Evolutionary conservation across 1,140 invertebrate genomes (phyloP), one percentile per base, ranked within the genome.

Genomic region (Metopolophium dirhodum): DNA sequence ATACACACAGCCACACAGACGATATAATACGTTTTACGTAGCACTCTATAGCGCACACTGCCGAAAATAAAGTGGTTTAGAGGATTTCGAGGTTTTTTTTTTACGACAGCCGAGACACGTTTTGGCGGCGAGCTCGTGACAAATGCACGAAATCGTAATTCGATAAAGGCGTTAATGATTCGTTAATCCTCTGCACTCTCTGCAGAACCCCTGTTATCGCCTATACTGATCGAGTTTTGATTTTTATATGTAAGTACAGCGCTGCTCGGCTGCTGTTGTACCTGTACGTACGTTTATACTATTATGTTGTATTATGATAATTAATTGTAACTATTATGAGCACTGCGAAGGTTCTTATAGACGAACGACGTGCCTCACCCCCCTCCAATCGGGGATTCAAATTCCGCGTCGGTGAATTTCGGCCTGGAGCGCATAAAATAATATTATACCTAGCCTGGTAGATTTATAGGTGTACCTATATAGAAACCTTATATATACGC

Each of bases 11-110:
- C 2, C 37, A 37, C 30, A 77, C 61, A n/a, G n/a, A 14, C n/a
- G 61, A 77, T 77, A 77, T n/a, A 77, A 77, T 30, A 30, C 61
- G 61, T 68, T 68, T 68, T 77, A n/a, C 61, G 61, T 18, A n/a
- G 41, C 45, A 8, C 7, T 47, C 7, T 77, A 30, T n/a, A 68
- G 45, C 23, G 45, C 4, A 45, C 9, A 49, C 26, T 49, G 47
- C 86, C 23, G 23, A 86, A 86, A 86, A 86, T 86, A 86, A 86
- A 86, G 41, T 86, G 85, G 85, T 86, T 86, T 86, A 86, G 14
- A 47, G 45, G 49, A 54, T 89, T 89, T 89, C 35, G 7, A 37
- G 49, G 87, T 89, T 54, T 89, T 54, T 61, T 54, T 61, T 35
- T 9, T 37, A 37, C 23, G 20, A 83, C 37, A 37, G 1, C 82